Evolutionary conservation across 2,888 invertebrate genomes (phyloP).

Genomic region (Anthrax anthrax): DNA sequence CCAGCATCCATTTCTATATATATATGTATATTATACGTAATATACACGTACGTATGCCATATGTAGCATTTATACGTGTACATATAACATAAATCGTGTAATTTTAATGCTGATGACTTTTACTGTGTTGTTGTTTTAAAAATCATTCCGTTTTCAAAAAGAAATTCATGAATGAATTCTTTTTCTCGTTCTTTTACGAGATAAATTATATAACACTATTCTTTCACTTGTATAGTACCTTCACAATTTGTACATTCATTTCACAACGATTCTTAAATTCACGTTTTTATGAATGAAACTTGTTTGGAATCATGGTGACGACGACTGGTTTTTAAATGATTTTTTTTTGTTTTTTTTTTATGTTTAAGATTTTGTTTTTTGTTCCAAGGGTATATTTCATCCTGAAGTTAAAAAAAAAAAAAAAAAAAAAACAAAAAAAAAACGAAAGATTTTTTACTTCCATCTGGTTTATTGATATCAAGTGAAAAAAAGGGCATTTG

Average conservation of each 20-base stretch:
- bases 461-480: not conserved
- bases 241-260: not conserved
- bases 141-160: not conserved
- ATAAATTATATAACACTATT: not conserved
- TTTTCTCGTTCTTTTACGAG: not conserved
- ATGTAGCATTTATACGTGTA: not conserved
- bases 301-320: not conserved
- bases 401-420: not conserved
- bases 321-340: not conserved
- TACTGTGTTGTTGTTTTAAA: too few species aligned
- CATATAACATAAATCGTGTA: not conserved
- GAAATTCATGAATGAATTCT: not conserved
- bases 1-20: not conserved
- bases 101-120: too few species aligned
- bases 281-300: not conserved
- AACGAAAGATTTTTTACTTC: not conserved
- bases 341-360: not conserved
- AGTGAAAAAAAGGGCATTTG: not conserved
- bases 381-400: not conserved
- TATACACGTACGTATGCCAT: too few species aligned
- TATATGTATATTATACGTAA: too few species aligned
- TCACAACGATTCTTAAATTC: not conserved
- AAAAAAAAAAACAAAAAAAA: not conserved
- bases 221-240: not conserved
- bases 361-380: too few species aligned